A percentile compares a stretch with the other conserved stretches of the same genome.
Conservation (phyloP, 2,888 invertebrate species). For the Hypomecis atomaria region DNA sequence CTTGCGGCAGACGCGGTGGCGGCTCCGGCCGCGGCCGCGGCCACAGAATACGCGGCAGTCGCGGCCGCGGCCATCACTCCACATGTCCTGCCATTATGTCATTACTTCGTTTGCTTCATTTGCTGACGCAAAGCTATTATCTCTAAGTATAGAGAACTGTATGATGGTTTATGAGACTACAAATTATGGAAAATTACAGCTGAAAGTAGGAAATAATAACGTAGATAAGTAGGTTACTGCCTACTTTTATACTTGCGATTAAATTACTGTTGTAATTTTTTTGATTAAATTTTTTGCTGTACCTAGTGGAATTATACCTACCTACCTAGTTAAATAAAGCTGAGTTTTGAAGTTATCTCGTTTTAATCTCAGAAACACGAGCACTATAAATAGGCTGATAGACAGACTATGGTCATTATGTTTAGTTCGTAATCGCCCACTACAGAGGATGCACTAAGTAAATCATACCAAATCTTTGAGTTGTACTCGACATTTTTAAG, state of each 20-base stretch:
- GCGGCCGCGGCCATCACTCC: not conserved
- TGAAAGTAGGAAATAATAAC: constrained; percentile 1
- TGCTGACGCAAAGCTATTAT: constrained; percentile 22
- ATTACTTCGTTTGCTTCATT: constrained; percentile 21
- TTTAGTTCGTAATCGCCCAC: no score
- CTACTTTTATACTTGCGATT: no score
- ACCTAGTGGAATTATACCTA: no score
- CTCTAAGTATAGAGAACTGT: constrained; percentile 11
- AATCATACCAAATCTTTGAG: no score
- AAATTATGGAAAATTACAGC: constrained; percentile 18
- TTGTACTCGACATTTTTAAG: no score
- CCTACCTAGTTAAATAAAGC: no score
- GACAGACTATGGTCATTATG: no score
- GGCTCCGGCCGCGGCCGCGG: not conserved
- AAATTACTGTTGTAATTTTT: constrained; percentile 4
- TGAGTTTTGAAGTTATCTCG: no score
- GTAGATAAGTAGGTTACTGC: not conserved
- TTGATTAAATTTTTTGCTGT: not conserved
- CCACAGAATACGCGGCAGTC: constrained; percentile 6
- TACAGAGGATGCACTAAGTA: no score
- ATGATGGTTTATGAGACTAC: constrained; percentile 10
- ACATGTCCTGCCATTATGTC: constrained; percentile 14
- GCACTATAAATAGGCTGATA: no score
- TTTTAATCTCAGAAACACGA: no score
- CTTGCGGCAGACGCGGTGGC: constrained; percentile 24